A percentile compares a stretch with the other conserved stretches of the same genome.
These are phyloP conservation scores for Vimba vimba DNA, from an alignment of 2,113 vertebrate genomes.

Conservation along the genomic window DNA sequence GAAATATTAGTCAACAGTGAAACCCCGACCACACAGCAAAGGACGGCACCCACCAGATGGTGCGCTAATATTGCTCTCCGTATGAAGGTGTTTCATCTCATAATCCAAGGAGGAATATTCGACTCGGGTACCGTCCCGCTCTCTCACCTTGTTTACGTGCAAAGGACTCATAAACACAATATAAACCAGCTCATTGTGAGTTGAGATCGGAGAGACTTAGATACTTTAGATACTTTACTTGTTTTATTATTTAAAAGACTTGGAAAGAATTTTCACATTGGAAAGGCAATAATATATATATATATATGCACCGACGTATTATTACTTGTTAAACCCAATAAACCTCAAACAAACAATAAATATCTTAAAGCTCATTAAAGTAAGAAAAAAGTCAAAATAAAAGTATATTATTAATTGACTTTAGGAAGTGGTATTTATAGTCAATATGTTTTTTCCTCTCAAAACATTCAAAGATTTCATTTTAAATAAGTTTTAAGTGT, in stretches of 20 bases:
- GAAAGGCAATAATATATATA: too few relatives aligned
- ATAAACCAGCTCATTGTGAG: background rate
- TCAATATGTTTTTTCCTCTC: background rate
- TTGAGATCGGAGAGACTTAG: background rate
- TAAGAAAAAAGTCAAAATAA: background rate
- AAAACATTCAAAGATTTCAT: background rate
- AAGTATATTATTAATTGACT: background rate
- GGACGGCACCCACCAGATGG: slow-evolving; percentile 78
- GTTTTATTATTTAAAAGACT: background rate
- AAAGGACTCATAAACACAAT: slow-evolving; percentile 56
- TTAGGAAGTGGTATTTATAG: background rate
- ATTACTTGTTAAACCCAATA: background rate
- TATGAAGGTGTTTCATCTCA: slow-evolving; percentile 79
- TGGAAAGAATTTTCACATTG: too few relatives aligned
- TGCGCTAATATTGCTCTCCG: slow-evolving; percentile 73
- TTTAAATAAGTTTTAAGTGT: background rate
- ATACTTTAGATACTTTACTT: too few relatives aligned
- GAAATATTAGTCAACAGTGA: slow-evolving; percentile 75
- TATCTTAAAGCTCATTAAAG: too few relatives aligned
- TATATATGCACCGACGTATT: background rate
- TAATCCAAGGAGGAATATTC: slow-evolving; percentile 77
- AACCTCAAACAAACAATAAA: too few relatives aligned
- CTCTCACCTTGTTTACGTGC: slow-evolving; percentile 69
- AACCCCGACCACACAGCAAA: slow-evolving; percentile 68
- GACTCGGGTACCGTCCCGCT: slow-evolving; percentile 63